Evolutionary conservation across 2,113 vertebrate species (phyloP), one percentile per base, ranked within the genome.

Genomic region (Oryzias melastigma): DNA sequence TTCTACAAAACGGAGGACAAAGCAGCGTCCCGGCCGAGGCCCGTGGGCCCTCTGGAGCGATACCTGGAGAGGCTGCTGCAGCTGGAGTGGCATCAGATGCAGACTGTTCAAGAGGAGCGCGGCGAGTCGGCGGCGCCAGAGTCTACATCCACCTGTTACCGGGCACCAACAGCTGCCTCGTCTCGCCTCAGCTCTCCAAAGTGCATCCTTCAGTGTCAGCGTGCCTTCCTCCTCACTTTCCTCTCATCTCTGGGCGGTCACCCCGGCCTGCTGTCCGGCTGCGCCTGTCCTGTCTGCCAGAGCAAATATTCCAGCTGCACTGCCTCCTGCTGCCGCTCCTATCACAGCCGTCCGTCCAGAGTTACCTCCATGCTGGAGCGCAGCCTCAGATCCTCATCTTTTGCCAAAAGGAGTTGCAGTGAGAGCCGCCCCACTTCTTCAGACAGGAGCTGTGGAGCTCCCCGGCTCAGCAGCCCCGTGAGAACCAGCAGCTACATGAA

Each of bases 21-120:
- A 14, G 24, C 50, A 0, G 78, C 85, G 0, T 81, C 88, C 0
- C 70, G 68, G 1, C 89, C 91, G 0, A 85, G 77, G 13, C 82
- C 92, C 0, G 68, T 85, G 0, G 94, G 93, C 0, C 69, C 84
- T 8, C 86, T 97, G 4, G 94, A 96, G 54, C 90, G 59, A 45
- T 97, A 90, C 67, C 16, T 98, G 0, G 91, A 93, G 24, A 88
- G 93, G 5, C 92, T 98, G 8, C 12, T 97, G 55, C 92, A 94
- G 80, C 85, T 98, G 4, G 95, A 97, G 65, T 95, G 94, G 95
- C 75, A 86, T 53, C 95, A 97, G 51, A 73, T 93, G 60, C 93
- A 94, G 85, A 95, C 93, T 0, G 46, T 91, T 1, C 91, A 94
- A 69, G 81, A 85, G 0, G 94, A 98, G 68, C 90, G 61, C 7